Evolutionary conservation across 2,797 vertebrate species (phyloP).

Genomic region (Danio tinwini): DNA sequence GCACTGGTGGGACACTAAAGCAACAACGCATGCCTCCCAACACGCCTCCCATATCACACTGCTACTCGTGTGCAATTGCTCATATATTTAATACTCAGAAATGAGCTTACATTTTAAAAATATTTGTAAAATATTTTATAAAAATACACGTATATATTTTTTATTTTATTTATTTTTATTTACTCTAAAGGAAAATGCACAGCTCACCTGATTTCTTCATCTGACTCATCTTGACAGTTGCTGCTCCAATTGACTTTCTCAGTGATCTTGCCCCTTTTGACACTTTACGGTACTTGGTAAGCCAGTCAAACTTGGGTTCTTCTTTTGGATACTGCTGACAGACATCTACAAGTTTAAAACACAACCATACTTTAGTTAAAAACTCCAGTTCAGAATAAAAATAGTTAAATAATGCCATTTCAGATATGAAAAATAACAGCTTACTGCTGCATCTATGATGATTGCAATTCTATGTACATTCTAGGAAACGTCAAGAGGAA

Average conservation of each 20-base stretch:
- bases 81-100: too few species aligned
- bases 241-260: slow-evolving; percentile 61
- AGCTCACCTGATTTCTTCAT: slow-evolving; percentile 73
- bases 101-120: too few species aligned
- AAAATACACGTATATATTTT: too few species aligned
- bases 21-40: too few species aligned
- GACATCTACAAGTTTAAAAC: slow-evolving; percentile 69
- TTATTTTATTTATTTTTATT: too few species aligned
- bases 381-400: neutral
- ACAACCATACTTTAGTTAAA: neutral
- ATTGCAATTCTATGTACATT: neutral
- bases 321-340: slow-evolving; percentile 72
- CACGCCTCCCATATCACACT: too few species aligned
- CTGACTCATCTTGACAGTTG: slow-evolving; percentile 63
- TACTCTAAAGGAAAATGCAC: neutral
- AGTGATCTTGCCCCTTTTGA: slow-evolving; percentile 56
- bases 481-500: slow-evolving; percentile 9
- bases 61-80: too few species aligned
- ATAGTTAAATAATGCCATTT: neutral
- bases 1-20: too few species aligned
- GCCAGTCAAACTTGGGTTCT: slow-evolving; percentile 80
- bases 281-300: slow-evolving; percentile 74
- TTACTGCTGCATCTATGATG: neutral
- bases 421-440: neutral
- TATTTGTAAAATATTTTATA: too few species aligned